phyloP scores from a whole-genome alignment of 2,797 vertebrate species.

The Odontamblyopus lacepedii region DNA sequence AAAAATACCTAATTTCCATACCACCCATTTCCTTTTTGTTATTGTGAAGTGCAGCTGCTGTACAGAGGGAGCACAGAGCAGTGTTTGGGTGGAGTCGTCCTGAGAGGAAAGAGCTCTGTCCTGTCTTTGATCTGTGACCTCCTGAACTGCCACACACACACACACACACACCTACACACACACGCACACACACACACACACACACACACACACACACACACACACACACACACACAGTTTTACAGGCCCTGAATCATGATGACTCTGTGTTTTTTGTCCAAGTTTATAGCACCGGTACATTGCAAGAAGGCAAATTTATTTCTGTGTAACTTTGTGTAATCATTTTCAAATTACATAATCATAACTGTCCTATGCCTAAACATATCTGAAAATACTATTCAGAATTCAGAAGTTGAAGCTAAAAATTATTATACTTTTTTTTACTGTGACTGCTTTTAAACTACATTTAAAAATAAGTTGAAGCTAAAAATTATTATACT shows the following conservation, averaged over 20 bases:
- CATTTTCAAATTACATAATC: too few relatives aligned
- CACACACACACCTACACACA: too few relatives aligned
- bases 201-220: too few relatives aligned
- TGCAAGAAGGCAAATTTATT: background rate
- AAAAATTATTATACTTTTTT: too few relatives aligned
- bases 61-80: slow-evolving; percentile 57
- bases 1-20: background rate
- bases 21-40: slow-evolving; percentile 5
- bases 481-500: too few relatives aligned
- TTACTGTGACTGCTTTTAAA: too few relatives aligned
- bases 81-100: slow-evolving; percentile 73
- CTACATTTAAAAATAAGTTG: too few relatives aligned
- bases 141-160: slow-evolving; percentile 8
- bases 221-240: slow-evolving; percentile 3
- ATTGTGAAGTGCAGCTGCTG: slow-evolving; percentile 60
- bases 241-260: background rate
- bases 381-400: too few relatives aligned
- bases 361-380: too few relatives aligned
- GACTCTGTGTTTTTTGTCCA: background rate
- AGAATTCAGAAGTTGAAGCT: too few relatives aligned
- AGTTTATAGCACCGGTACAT: background rate
- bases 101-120: slow-evolving; percentile 69
- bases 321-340: background rate
- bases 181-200: too few relatives aligned
- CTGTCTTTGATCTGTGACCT: slow-evolving; percentile 36